Base-by-base conservation (phyloP, 2,113 vertebrate genomes). In the Cephalopholis sonnerati region DNA sequence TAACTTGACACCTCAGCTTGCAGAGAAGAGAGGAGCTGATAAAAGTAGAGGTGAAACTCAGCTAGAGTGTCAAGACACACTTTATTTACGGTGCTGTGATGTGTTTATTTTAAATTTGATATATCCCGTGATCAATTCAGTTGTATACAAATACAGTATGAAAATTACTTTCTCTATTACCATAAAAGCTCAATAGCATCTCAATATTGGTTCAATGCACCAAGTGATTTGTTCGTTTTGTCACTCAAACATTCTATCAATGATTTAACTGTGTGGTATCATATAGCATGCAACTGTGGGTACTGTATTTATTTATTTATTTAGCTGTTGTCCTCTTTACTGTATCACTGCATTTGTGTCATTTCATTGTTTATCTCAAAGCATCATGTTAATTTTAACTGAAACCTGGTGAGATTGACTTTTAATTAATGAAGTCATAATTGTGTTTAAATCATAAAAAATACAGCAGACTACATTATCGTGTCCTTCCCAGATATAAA, bases 1-100 rank as follows among this genome's bases (percentile, higher is more conserved):
- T 8, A 29, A 39, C 59, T 36, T 81, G 39, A 83, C 63, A 83
- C 62, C 29, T 78, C 25, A n/a, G 44, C 20, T 68, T n/a, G 46
- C 48, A 50, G 58, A 57, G 25, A 61, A 20, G 55, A 58, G 29
- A 66, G 1, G n/a, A 74, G 59, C 25, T 82, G 67, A 69, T 75
- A 39, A 81, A 83, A 50, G 51, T 25, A 12, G 27, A 50, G 41
- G 66, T 27, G 36, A 62, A 65, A 73, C 32, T 72, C n/a, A 51
- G 20, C 27, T 48, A 29, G 54, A 65, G 48, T 59, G 36, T 22
- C 24, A 12, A 44, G 27, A 79, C 72, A 46, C 59, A 57, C n/a
- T 62, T 32, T 0, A 64, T 39, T 78, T 66, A 12, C 36, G 46
- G 22, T 29, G 36, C 25, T 53, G 11, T 74, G n/a, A 44, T 62